Conservation (phyloP, 1,140 invertebrate species). For the Bombus affinis region DNA sequence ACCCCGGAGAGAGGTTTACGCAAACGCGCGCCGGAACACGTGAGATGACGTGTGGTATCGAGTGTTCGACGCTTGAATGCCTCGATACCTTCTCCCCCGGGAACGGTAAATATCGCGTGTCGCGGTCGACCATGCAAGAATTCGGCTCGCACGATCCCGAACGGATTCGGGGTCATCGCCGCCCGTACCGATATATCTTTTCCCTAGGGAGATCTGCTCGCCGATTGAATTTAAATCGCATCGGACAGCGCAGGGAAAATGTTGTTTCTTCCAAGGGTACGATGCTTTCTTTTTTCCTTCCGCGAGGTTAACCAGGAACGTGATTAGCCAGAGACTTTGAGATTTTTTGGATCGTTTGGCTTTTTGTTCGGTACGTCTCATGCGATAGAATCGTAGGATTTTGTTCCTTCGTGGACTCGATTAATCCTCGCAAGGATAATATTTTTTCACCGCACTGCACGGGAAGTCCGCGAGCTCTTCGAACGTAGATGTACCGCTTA, state of each 20-base stretch:
- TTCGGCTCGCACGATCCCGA: constrained; percentile 53
- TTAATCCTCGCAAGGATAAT: too few relatives aligned
- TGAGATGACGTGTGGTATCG: constrained; percentile 80
- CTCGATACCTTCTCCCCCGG: constrained; percentile 70
- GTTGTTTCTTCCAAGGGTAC: background rate
- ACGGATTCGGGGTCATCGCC: constrained; percentile 50
- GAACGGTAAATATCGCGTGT: constrained; percentile 72
- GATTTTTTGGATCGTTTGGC: too few relatives aligned
- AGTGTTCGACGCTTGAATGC: constrained; percentile 76
- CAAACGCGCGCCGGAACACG: constrained; percentile 76
- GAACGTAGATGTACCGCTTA: constrained; percentile 1
- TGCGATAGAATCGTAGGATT: too few relatives aligned
- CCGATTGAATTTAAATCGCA: constrained; percentile 28
- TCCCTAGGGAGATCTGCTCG: background rate
- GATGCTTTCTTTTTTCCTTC: background rate
- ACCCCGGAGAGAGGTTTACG: constrained; percentile 77
- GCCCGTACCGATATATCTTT: background rate
- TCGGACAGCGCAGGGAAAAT: background rate
- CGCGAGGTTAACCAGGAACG: background rate
- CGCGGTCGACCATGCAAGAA: constrained; percentile 60
- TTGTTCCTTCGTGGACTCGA: too few relatives aligned
- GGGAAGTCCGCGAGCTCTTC: background rate
- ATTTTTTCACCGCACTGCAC: fast-evolving
- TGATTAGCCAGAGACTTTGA: too few relatives aligned
- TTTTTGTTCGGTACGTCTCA: fast-evolving